These are phyloP conservation scores for Octonoba sinensis DNA, from an alignment of 2,888 invertebrate genomes.

Conservation along the genomic window DNA sequence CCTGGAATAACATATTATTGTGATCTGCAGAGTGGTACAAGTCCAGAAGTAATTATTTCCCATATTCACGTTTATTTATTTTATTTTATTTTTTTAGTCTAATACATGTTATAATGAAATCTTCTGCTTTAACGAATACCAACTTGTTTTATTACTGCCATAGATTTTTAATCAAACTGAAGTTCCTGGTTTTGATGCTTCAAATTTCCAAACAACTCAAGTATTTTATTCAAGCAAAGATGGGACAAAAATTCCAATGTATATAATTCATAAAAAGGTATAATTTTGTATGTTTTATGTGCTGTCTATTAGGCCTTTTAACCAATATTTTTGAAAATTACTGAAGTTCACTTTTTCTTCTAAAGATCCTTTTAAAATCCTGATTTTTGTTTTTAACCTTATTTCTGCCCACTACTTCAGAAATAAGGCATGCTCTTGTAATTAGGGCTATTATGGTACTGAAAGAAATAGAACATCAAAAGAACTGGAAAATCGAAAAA, in stretches of 20 bases:
- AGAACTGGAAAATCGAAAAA: too few species aligned
- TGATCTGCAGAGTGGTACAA: slow-evolving; percentile 79
- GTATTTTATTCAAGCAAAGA: slow-evolving; percentile 75
- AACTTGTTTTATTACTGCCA: slow-evolving; percentile 65
- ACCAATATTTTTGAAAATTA: too few species aligned
- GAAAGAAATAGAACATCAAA: too few species aligned
- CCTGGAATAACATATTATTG: slow-evolving; percentile 89
- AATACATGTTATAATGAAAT: neutral
- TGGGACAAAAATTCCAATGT: slow-evolving; percentile 73
- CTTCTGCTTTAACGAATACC: neutral
- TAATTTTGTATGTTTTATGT: neutral
- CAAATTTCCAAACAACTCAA: slow-evolving; percentile 86
- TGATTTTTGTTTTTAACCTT: too few species aligned
- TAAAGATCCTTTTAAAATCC: too few species aligned
- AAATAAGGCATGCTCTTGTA: too few species aligned
- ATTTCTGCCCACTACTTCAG: too few species aligned
- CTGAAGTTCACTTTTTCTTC: too few species aligned
- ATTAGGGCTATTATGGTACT: too few species aligned
- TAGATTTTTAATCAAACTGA: slow-evolving; percentile 84
- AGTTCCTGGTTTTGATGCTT: slow-evolving; percentile 84
- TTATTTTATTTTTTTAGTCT: neutral
- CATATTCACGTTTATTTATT: slow-evolving; percentile 4
- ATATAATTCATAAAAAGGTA: slow-evolving; percentile 72
- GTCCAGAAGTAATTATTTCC: slow-evolving; percentile 65
- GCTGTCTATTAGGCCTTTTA: too few species aligned